These are phyloP conservation scores for Tipula vernalis DNA, from an alignment of 2,888 invertebrate species.

Conservation along the genomic window DNA sequence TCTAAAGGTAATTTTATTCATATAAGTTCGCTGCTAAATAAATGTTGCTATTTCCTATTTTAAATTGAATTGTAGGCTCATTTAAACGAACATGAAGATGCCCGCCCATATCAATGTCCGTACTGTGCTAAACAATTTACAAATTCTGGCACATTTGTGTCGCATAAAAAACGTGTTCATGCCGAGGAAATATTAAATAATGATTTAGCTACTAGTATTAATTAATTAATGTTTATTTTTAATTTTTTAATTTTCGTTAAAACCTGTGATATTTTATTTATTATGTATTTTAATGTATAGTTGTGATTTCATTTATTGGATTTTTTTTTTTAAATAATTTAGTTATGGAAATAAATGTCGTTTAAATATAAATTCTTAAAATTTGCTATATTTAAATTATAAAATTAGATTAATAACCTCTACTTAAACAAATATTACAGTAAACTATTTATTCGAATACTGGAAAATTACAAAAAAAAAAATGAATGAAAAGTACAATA, in stretches of 20 bases:
- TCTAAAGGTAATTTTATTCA: constrained; percentile 41
- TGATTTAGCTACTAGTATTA: neutral
- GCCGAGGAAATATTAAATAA: constrained; percentile 26
- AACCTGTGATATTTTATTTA: neutral
- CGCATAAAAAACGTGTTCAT: constrained; percentile 59
- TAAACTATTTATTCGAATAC: neutral
- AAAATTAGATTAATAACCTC: neutral
- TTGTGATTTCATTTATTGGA: neutral
- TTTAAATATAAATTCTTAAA: neutral
- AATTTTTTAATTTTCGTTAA: neutral
- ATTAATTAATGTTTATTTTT: neutral
- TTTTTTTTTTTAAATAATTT: neutral
- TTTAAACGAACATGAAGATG: constrained; percentile 63
- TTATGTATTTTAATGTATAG: neutral
- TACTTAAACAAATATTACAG: neutral
- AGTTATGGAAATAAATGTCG: neutral
- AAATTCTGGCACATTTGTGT: constrained; percentile 61
- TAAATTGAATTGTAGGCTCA: constrained; percentile 45
- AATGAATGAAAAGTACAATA: neutral
- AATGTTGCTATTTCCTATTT: constrained; percentile 14
- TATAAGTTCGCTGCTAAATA: neutral
- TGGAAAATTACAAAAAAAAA: neutral
- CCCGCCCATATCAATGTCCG: constrained; percentile 57
- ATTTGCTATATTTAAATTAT: neutral
- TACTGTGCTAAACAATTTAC: constrained; percentile 60